Conservation (phyloP, 2,888 invertebrate species). For the Balanococcus diminutus region DNA sequence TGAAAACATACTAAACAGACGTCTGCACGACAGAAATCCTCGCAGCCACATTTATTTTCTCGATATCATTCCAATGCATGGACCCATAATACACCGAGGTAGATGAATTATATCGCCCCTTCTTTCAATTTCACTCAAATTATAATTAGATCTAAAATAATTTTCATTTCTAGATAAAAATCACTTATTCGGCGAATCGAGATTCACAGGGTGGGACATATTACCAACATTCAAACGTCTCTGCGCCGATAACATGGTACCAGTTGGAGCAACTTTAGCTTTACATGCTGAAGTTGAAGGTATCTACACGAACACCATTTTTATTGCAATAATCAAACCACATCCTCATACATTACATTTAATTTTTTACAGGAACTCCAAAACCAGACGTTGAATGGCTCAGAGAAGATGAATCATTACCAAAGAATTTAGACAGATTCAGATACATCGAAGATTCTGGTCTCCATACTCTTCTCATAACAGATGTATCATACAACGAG, state of each 20-base stretch:
- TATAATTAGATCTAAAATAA: neutral
- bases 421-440: constrained; percentile 69
- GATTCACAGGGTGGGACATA: neutral
- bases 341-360: neutral
- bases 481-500: constrained; percentile 74
- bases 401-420: constrained; percentile 64
- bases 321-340: neutral
- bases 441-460: constrained; percentile 73
- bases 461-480: constrained; percentile 75
- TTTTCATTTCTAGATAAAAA: neutral
- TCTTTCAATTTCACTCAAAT: neutral
- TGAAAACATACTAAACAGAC: constrained; percentile 25
- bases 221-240: constrained; percentile 60
- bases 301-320: constrained; percentile 61
- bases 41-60: constrained; percentile 18
- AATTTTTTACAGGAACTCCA: constrained; percentile 61
- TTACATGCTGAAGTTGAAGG: constrained; percentile 81
- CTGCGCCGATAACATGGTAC: constrained; percentile 74
- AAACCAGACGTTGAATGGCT: constrained; percentile 79
- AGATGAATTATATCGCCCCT: neutral
- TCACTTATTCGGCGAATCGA: neutral
- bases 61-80: constrained; percentile 26
- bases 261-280: constrained; percentile 78
- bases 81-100: constrained; percentile 21
- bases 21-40: neutral